Base-by-base conservation (phyloP, 2,888 invertebrate genomes). In the Megalurothrips usitatus region DNA sequence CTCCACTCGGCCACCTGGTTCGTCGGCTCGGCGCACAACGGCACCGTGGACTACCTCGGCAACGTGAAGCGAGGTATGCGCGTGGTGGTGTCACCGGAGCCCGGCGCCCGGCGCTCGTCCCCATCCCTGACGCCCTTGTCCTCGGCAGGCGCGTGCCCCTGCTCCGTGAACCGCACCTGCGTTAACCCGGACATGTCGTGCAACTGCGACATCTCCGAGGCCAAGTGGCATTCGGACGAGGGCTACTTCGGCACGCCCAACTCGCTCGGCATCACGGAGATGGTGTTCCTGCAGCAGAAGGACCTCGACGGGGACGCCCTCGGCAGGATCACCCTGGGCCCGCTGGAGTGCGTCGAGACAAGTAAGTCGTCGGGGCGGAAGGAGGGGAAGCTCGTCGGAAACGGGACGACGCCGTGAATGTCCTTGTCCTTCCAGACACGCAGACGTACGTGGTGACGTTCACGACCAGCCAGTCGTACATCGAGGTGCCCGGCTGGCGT, bases 401-500 rank as follows among this genome's bases (percentile, higher is more conserved):
- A 2, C 10, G 28, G 28, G 34, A n/a, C n/a, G 34, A 43, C 2
- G 34, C 2, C 34, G 6, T 43, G 2, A 43, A 43, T 43, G 2
- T 43, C 17, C 52, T 14, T 17, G 81, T 80, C 79, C 84, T 89
- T 88, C 58, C 86, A 95, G 96, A 97, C 87, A 96, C 96, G 1
- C 96, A 96, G 87, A 92, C 95, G 84, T 96, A 95, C 86, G 96
- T 97, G 11, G 96, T 97, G 14, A 97, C 97, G 8, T 97, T 97
- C 86, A 96, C 96, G 79, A 96, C 96, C 0, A 94, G 95, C 48
- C 95, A 96, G 84, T 96, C 96, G 0, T 97, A 95, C 86, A 94
- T 98, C 84, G 95, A 96, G 88, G 96, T 97, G 1, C 96, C 96
- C 0, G 96, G 96, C 0, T 97, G 97, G 97, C 90, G 94, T 82